Percentiles rank a stretch among this genome's conserved stretches.
Evolutionary conservation across 2,113 vertebrate genomes (phyloP).

Genomic region (Astur gentilis): DNA sequence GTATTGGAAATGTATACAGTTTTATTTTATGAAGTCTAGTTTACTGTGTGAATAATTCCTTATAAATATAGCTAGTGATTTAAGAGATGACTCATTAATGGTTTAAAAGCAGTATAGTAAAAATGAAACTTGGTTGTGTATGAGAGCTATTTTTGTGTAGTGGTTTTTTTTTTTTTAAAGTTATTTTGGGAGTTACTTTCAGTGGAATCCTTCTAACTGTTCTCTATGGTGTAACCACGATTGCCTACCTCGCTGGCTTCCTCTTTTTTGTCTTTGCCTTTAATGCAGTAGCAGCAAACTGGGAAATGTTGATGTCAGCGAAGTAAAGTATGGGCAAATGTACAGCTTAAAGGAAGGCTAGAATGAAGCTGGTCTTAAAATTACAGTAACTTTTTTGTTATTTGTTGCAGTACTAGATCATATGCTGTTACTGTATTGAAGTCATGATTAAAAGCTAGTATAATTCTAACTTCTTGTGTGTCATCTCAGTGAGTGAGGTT

Average conservation of each 20-base stretch:
- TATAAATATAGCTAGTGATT: constrained; percentile 50
- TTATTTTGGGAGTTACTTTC: not conserved
- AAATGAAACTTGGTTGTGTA: constrained; percentile 18
- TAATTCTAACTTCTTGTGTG: not conserved
- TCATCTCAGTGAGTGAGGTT: not conserved
- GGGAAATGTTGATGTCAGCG: not conserved
- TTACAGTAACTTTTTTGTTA: not conserved
- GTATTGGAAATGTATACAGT: not conserved
- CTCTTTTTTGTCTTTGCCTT: not conserved
- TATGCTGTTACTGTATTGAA: not conserved
- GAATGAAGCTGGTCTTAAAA: not conserved
- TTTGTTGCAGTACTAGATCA: not conserved
- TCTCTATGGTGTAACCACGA: fast-evolving
- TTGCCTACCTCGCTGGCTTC: not conserved
- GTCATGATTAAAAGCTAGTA: not conserved
- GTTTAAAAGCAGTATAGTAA: constrained; percentile 39
- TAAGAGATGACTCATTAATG: constrained; percentile 59
- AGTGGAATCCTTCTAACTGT: not conserved
- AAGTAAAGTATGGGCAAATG: not conserved
- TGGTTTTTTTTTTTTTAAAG: not conserved
- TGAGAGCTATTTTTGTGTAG: not conserved
- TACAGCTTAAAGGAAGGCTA: not conserved
- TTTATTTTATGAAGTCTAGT: not conserved
- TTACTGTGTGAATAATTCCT: constrained; percentile 33
- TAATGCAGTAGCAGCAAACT: not conserved